A percentile compares a stretch with the other conserved stretches of the same genome.
Conservation (phyloP, 1,140 invertebrate species). For the Meloidogyne chitwoodi region DNA sequence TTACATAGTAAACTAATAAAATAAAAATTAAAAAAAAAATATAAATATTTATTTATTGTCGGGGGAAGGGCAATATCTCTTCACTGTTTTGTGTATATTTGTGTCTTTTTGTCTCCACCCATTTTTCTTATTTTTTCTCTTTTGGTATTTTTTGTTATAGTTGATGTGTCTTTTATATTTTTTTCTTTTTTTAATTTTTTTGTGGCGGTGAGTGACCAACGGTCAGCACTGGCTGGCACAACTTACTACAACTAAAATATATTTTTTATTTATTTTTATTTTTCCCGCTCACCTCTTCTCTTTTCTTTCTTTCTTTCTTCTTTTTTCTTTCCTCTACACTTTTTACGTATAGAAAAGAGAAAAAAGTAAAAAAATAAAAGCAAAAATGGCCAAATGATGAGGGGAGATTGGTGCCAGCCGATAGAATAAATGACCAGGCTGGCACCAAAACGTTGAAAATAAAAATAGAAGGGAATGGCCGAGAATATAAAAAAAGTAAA, state of each 20-base stretch:
- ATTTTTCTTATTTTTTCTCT: not conserved
- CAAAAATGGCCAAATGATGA: not conserved
- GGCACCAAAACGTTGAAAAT: slow-evolving; percentile 11
- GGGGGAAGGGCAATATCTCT: too few species aligned
- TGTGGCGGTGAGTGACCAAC: slow-evolving; percentile 12
- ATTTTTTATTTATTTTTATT: not conserved
- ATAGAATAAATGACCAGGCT: slow-evolving; percentile 17
- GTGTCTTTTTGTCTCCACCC: not conserved
- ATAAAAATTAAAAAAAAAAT: too few species aligned
- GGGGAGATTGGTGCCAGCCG: slow-evolving; percentile 13
- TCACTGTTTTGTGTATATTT: not conserved
- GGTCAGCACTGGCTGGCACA: slow-evolving; percentile 24
- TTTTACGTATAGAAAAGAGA: not conserved
- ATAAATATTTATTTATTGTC: not conserved
- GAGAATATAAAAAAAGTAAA: not conserved
- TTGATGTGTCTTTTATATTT: not conserved
- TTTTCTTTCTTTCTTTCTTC: not conserved
- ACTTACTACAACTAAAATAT: not conserved
- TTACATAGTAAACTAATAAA: too few species aligned
- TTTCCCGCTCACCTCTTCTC: not conserved
- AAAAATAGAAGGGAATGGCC: slow-evolving; percentile 1
- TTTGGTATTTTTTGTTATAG: not conserved
- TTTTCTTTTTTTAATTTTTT: not conserved
- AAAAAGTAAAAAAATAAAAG: not conserved
- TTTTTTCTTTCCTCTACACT: not conserved